Evolutionary conservation across 1,140 invertebrate species (phyloP), one percentile per base, ranked within the genome.

Genomic region (Schlechtendalia chinensis): DNA sequence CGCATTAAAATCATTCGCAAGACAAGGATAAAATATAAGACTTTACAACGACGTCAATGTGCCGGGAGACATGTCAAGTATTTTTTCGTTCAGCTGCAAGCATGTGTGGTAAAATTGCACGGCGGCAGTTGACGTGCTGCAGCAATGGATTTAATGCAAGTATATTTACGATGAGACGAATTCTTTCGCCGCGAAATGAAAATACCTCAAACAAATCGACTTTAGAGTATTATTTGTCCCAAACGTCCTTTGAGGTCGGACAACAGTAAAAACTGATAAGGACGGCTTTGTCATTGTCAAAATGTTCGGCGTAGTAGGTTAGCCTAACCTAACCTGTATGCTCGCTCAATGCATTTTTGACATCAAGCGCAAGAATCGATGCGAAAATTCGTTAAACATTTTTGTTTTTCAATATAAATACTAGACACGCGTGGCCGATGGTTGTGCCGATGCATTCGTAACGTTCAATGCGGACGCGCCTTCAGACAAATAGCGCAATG

Each of bases 121-220:
- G 32, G 8, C 32, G 32, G 32, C 32, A 8, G 8, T 39, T 8
- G 32, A 8, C 59, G 27, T 29, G 19, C 16, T 63, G 39, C 39
- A 39, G 11, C 12, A 22, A 19, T 47, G n/a, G 3, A 39, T 8
- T n/a, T n/a, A n/a, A n/a, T n/a, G n/a, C 3, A 39, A 39, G 32
- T 8, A 8, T 39, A 39, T 39, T 39, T 8, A 24, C n/a, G 65
- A 47, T n/a, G 5, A 39, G 14, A 39, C 24, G 67, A 71, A 71
- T 71, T 53, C 67, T 71, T 71, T 71, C 67, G 45, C 39, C 45
- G 17, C 45, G 67, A 71, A 71, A 71, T 71, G 67, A 71, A 53
- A 71, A 53, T 53, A 71, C 53, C 47, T 71, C 67, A 11, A 50
- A 27, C 67, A 6, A 3, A 39, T 24, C 24, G 24, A 29, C 67